Base-by-base conservation (phyloP, 2,888 invertebrate genomes). In the Caenorhabditis angaria region DNA sequence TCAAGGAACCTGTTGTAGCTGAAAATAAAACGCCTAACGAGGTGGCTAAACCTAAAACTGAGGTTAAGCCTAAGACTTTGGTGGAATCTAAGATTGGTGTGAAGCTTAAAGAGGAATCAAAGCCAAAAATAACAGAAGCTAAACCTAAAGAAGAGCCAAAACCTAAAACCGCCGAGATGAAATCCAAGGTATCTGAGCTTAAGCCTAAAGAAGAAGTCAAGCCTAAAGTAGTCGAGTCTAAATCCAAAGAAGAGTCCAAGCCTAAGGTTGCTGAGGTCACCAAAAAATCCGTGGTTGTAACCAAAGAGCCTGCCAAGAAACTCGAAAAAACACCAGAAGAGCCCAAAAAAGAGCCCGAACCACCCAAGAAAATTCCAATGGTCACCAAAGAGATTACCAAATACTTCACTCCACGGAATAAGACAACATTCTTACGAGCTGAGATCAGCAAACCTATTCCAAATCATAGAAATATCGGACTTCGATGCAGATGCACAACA, bases 401-500 rank as follows among this genome's bases (percentile, higher is more conserved):
- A 32, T 32, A 18, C 18, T 56, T 56, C 32, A 41, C 41, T 24
- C 54, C 27, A 27, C 25, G 10, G 27, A 54, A 27, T 8, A 41
- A 41, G 3, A 12, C 12, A 25, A 10, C 27, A 12, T 5, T 27
- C 10, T 10, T 24, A 24, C 25, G 18, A 54, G 18, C 18, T 14
- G 41, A 41, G 2, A 41, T 41, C 27, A 27, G 27, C 6, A 54
- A 27, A 54, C 5, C 8, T 24, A 5, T 27, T 6, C 6, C 25
- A 54, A 25, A 18, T 25, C 18, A 25, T 1, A 27, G 18, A 27
- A 54, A 8, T 14, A 56, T 59, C 5, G 35, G 20, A 0, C 27
- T 64, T 0, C 27, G 48, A 20, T 67, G 67, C 41, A 61, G 58
- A 55, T 48, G 67, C 10, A 29, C 58, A 25, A 61, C 54, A 60